Evolutionary conservation across 2,797 vertebrate species (phyloP).

Genomic region (Esox lucius): DNA sequence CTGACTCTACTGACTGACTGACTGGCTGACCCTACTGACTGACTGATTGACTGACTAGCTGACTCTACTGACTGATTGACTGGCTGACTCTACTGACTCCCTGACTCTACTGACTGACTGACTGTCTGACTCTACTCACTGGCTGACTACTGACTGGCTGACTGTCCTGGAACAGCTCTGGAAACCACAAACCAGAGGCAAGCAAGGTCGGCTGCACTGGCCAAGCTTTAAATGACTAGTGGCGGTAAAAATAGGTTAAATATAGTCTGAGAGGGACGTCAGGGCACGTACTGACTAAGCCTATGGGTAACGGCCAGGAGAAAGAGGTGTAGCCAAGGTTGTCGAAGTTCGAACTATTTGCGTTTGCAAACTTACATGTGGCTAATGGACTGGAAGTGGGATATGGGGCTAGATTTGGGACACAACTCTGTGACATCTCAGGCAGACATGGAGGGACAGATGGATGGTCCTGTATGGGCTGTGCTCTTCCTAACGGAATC

Average conservation of each 20-base stretch:
- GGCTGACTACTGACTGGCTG: neutral
- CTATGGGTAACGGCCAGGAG: neutral
- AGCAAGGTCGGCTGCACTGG: conserved; percentile 26
- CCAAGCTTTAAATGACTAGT: conserved; percentile 5
- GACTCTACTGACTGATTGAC: neutral
- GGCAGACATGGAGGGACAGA: conserved; percentile 26
- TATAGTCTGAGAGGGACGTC: conserved; percentile 3
- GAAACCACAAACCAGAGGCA: conserved; percentile 24
- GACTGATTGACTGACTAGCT: neutral
- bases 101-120: neutral
- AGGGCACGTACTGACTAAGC: conserved; percentile 6
- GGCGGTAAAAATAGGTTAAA: conserved; percentile 2
- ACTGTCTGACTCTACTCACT: conserved; percentile 20
- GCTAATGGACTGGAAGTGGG: neutral
- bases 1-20: neutral
- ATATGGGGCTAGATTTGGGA: neutral
- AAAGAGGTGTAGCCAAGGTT: neutral
- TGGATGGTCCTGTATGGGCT: conserved; percentile 24
- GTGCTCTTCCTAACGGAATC: neutral
- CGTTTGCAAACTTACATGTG: neutral
- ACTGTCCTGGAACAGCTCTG: conserved; percentile 12
- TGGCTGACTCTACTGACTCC: no score
- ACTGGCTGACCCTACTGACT: conserved; percentile 13
- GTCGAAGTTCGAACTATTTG: neutral
- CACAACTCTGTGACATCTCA: neutral